Base-by-base conservation (phyloP, 1,140 invertebrate species). In the Gerris buenoi region DNA sequence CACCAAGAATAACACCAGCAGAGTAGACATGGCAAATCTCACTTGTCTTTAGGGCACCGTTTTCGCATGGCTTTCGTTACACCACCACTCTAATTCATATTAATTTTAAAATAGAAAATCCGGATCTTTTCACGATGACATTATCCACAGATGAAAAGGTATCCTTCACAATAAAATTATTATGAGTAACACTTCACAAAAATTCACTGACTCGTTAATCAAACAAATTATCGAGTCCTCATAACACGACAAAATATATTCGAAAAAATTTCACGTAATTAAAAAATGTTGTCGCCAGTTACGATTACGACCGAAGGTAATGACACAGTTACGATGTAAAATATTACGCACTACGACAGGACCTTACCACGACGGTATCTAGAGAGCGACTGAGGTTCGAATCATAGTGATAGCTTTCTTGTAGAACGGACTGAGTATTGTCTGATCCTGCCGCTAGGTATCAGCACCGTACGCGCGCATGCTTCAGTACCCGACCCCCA, bases 401-500 rank as follows among this genome's bases (percentile, higher is more conserved):
- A 46, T 26, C n/a, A 64, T 33, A n/a, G 23, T 23, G 56, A 58
- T 26, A 57, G 62, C 26, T 13, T 22, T 13, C 3, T 26, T 29
- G 15, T 63, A 22, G 56, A 33, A 2, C 1, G 10, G n/a, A 68
- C 67, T 68, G 67, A 68, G 63, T 57, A 59, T 5, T 46, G 23
- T 58, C 25, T 1, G 27, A 18, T n/a, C n/a, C 3, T 59, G 23
- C 67, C 67, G 57, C 67, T 18, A 59, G 67, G 64, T 23, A 25
- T 56, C 67, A 68, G 67, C 67, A 68, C 64, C 58, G 26, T 62
- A n/a, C 67, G 58, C 22, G 67, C 67, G 67, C 66, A 67, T 67
- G 60, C 1, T 61, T 25, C 65, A 10, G 46, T 56, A 10, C 10
- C 46, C n/a, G n/a, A 56, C 10, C 46, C 46, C 46, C 10, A 56